A percentile compares a stretch with the other conserved stretches of the same genome.
These are phyloP conservation scores for Apteryx mantelli DNA, from an alignment of 2,113 vertebrate species.

Conservation along the genomic window DNA sequence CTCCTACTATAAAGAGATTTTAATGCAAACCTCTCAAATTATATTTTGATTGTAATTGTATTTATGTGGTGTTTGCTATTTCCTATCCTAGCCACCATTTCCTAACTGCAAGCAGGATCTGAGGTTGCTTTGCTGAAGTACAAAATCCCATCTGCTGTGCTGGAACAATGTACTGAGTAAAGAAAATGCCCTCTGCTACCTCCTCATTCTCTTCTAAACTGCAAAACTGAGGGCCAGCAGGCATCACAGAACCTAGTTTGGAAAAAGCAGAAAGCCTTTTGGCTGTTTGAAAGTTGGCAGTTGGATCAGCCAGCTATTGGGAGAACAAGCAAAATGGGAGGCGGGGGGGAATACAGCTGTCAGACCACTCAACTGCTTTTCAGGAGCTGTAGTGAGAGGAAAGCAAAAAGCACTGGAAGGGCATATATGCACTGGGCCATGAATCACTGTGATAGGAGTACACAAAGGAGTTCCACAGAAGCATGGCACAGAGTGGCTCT, in stretches of 20 bases:
- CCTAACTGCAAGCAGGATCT: neutral
- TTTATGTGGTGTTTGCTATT: neutral
- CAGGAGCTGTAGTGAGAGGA: neutral
- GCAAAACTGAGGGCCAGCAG: neutral
- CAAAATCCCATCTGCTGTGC: conserved; percentile 45
- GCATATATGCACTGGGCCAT: rapidly evolving
- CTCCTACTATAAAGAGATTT: neutral
- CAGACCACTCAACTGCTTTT: neutral
- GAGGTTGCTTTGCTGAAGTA: conserved; percentile 38
- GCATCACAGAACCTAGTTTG: neutral
- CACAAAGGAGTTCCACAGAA: neutral
- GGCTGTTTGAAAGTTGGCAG: neutral
- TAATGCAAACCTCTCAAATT: neutral
- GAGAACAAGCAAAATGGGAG: neutral
- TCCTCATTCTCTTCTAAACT: neutral
- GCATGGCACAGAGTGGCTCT: neutral
- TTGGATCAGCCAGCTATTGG: neutral
- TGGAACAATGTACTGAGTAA: neutral
- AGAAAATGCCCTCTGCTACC: conserved; percentile 16
- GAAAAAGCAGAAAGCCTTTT: neutral
- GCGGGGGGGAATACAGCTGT: neutral
- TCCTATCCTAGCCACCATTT: neutral
- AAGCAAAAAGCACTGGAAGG: neutral
- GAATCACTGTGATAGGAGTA: neutral
- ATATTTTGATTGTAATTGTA: neutral